Evolutionary conservation across 1,140 invertebrate species (phyloP), one percentile per base, ranked within the genome.

Genomic region (Apis mellifera): DNA sequence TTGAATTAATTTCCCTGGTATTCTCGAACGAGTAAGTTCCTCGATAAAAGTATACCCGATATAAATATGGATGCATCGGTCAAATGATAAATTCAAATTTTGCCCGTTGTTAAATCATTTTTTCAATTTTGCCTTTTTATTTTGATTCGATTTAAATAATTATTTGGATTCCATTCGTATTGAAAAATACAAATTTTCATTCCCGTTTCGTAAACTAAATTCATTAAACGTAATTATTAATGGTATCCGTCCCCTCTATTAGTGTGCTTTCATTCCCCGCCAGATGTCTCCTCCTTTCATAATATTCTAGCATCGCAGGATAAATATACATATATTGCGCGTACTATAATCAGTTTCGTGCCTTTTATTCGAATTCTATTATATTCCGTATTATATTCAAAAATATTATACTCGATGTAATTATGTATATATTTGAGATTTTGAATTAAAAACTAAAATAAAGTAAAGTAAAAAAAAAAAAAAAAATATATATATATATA

Each of bases 21-120:
- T 79, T 26, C 71, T 55, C 69, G 78, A 74, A 48, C 78, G 71
- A n/a, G 72, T 57, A 81, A 81, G 60, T 81, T 75, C 2, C 71
- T 52, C 78, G 78, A 75, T 75, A 81, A 81, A 81, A 81, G 54
- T 65, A n/a, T n/a, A 42, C 71, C 54, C 78, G 78, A 81, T 81
- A 81, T 81, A 81, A 81, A 81, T 75, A 75, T 81, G 78, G 78
- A 81, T 81, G 71, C 71, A 62, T 62, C 21, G 60, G 60, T 13
- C 54, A 62, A 81, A 75, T 81, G 78, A 81, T 81, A 75, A 81
- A 81, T 81, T 81, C 78, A 75, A 81, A 81, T 75, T 81, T 42
- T 19, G 50, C 8, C 52, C 62, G 9, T 2, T 55, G 78, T 26
- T 65, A 55, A 81, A 66, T 81, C 78, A 81, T 75, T 81, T 81